phyloP scores from a whole-genome alignment of 2,888 invertebrate species.

The Scaptomyza polygonia region DNA sequence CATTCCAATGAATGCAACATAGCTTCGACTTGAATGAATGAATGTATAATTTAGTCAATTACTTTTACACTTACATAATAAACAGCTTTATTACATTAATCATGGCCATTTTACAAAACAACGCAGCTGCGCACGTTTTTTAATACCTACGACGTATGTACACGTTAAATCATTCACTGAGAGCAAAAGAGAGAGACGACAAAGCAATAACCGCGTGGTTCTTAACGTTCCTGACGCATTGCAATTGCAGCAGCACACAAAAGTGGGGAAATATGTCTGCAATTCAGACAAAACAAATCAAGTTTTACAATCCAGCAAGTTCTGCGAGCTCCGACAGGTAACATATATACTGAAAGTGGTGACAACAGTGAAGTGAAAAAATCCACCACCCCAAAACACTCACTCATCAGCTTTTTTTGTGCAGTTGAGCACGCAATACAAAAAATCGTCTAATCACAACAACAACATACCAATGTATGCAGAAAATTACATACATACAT shows the following conservation, averaged over 20 bases:
- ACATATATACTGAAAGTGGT: constrained; percentile 52
- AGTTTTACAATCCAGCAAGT: constrained; percentile 92
- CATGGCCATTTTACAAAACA: neutral
- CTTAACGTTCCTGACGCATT: constrained; percentile 47
- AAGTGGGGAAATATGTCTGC: constrained; percentile 69
- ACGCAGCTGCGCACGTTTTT: constrained; percentile 58
- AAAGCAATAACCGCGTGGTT: constrained; percentile 71
- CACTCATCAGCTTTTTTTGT: constrained; percentile 55
- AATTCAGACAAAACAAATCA: constrained; percentile 84
- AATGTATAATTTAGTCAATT: constrained; percentile 7
- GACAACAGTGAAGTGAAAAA: constrained; percentile 55
- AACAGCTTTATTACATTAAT: constrained; percentile 1
- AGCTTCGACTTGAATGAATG: neutral
- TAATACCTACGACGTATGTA: constrained; percentile 11
- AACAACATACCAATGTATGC: constrained; percentile 13
- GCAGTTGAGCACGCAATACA: constrained; percentile 61
- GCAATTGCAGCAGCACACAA: constrained; percentile 52
- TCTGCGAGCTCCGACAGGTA: constrained; percentile 97
- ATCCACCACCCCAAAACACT: constrained; percentile 32
- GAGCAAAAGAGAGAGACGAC: constrained; percentile 28
- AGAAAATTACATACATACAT: constrained; percentile 30
- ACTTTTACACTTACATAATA: neutral
- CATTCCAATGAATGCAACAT: neutral
- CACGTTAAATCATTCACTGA: constrained; percentile 22
- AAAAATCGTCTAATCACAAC: constrained; percentile 28